phyloP scores from a whole-genome alignment of 2,113 vertebrate genomes.

The Atlantisia rogersi region DNA sequence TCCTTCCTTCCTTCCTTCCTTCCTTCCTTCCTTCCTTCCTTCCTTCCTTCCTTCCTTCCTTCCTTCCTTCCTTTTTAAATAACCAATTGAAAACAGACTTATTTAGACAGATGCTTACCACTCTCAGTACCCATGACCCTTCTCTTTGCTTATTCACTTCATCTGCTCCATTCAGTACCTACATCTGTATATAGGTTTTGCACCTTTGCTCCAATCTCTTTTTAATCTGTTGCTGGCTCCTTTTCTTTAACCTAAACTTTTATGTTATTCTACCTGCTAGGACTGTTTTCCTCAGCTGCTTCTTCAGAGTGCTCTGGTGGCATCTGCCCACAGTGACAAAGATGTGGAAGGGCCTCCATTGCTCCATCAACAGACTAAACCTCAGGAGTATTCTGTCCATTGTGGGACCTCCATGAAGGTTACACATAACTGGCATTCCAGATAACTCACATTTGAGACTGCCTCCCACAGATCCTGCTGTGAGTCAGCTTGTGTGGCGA shows the following conservation, averaged over 20 bases:
- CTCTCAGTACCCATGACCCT: not conserved
- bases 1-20: not conserved
- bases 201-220: not conserved
- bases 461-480: not conserved
- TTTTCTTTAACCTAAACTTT: not conserved
- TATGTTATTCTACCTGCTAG: not conserved
- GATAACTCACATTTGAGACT: not conserved
- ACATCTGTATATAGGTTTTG: not conserved
- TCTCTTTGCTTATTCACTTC: not conserved
- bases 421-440: not conserved
- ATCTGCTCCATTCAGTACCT: not conserved
- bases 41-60: too few species aligned
- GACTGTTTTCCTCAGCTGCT: not conserved
- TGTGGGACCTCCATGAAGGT: not conserved
- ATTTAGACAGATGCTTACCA: not conserved
- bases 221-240: not conserved
- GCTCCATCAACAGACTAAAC: not conserved
- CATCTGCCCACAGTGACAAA: not conserved
- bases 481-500: not conserved
- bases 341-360: not conserved
- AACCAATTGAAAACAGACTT: not conserved
- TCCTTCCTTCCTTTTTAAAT: not conserved
- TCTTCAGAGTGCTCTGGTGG: not conserved
- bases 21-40: too few species aligned
- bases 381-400: not conserved